Conservation (phyloP, 1,140 invertebrate genomes). For the Parapsyche elsis region DNA sequence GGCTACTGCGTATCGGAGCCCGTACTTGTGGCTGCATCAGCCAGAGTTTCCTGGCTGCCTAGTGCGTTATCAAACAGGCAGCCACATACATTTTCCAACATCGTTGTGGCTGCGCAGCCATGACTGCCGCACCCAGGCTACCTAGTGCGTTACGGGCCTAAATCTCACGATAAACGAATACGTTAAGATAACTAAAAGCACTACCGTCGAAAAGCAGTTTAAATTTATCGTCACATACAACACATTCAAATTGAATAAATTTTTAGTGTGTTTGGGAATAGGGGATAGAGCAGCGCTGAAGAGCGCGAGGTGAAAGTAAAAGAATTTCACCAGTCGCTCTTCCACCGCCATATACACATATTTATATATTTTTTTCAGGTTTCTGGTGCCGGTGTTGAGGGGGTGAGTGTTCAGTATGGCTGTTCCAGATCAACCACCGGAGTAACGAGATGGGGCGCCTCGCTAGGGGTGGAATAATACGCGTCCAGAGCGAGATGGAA, state of each 20-base stretch:
- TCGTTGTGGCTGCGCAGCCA: too few species aligned
- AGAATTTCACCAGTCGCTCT: slow-evolving; percentile 40
- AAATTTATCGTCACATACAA: background rate
- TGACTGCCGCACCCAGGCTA: too few species aligned
- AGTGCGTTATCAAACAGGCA: too few species aligned
- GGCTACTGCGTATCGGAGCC: too few species aligned
- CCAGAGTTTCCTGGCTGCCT: too few species aligned
- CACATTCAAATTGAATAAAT: background rate
- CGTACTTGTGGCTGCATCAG: too few species aligned
- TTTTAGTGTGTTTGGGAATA: background rate
- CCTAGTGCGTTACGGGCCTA: too few species aligned
- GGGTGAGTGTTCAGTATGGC: slow-evolving; percentile 32
- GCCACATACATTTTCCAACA: too few species aligned
- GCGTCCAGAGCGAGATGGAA: slow-evolving; percentile 15
- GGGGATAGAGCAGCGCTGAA: background rate
- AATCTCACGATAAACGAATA: background rate
- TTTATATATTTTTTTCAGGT: slow-evolving; percentile 37
- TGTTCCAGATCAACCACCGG: slow-evolving; percentile 52
- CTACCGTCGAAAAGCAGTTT: too few species aligned
- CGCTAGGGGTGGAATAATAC: slow-evolving; percentile 42
- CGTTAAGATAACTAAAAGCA: too few species aligned
- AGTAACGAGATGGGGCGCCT: slow-evolving; percentile 44
- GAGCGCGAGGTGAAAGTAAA: slow-evolving; percentile 7
- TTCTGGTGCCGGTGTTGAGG: slow-evolving; percentile 13
- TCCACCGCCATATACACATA: slow-evolving; percentile 14